Conservation (phyloP, 2,113 vertebrate species). For the Sebastes fasciatus region DNA sequence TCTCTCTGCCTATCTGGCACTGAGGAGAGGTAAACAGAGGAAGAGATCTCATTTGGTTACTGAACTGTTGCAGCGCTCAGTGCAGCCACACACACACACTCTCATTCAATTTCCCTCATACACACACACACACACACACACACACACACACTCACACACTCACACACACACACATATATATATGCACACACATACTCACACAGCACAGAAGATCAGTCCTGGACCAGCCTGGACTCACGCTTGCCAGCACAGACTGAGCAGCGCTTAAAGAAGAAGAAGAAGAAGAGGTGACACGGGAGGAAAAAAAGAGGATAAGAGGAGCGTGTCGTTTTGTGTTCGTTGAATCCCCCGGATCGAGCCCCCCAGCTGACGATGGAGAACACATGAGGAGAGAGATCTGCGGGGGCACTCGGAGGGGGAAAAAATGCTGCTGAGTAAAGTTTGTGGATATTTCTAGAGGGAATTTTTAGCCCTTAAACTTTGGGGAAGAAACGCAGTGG, state of each 20-base stretch:
- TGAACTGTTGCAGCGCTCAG: slow-evolving; percentile 81
- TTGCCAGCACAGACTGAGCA: slow-evolving; percentile 46
- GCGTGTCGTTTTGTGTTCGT: neutral
- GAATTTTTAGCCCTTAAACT: slow-evolving; percentile 46
- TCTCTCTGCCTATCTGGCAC: slow-evolving; percentile 41
- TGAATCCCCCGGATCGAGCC: neutral
- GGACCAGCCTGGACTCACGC: slow-evolving; percentile 43
- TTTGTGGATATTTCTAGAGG: slow-evolving; percentile 71
- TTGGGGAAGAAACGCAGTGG: slow-evolving; percentile 23
- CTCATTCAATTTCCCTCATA: slow-evolving; percentile 13
- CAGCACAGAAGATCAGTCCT: slow-evolving; percentile 26
- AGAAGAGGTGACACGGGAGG: neutral
- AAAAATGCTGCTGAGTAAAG: slow-evolving; percentile 68
- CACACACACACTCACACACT: neutral
- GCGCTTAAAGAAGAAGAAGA: slow-evolving; percentile 19
- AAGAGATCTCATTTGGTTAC: slow-evolving; percentile 77
- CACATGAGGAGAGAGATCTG: slow-evolving; percentile 46
- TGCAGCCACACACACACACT: slow-evolving; percentile 39
- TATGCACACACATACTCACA: slow-evolving; percentile 1
- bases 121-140: slow-evolving; percentile 4
- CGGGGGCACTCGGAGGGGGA: neutral
- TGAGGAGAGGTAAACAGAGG: slow-evolving; percentile 64
- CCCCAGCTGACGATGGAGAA: slow-evolving; percentile 59
- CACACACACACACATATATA: neutral
- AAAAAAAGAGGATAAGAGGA: slow-evolving; percentile 47